phyloP scores from a whole-genome alignment of 1,140 invertebrate species.

The Zaprionus vittiger region DNA sequence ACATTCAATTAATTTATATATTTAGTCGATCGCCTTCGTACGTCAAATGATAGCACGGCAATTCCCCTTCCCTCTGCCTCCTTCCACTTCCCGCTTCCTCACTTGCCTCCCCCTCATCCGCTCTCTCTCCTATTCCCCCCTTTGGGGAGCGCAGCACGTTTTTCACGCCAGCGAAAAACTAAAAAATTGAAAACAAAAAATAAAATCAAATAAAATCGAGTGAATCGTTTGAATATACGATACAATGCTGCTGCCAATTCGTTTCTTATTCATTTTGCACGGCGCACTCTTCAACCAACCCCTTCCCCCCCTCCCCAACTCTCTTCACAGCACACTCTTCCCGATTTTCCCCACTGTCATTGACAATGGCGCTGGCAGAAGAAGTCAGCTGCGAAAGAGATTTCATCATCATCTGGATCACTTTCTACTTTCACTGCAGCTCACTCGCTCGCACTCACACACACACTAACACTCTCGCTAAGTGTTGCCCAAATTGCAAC shows the following conservation, averaged over 20 bases:
- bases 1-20: slow-evolving; percentile 76
- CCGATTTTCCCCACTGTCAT: slow-evolving; percentile 16
- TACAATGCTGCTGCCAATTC: background rate
- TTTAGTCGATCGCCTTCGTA: slow-evolving; percentile 75
- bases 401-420: slow-evolving; percentile 66
- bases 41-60: slow-evolving; percentile 61
- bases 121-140: background rate
- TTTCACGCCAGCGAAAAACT: slow-evolving; percentile 19
- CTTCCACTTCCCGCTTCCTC: background rate
- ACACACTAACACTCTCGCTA: background rate
- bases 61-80: too few relatives aligned
- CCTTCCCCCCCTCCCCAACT: too few relatives aligned
- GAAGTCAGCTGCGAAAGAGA: slow-evolving; percentile 1
- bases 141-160: slow-evolving; percentile 13
- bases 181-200: slow-evolving; percentile 12
- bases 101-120: too few relatives aligned
- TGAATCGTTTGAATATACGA: background rate
- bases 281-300: background rate
- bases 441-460: slow-evolving; percentile 16
- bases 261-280: background rate
- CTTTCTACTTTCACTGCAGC: slow-evolving; percentile 75
- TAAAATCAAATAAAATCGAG: slow-evolving; percentile 17
- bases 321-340: background rate
- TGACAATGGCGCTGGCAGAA: background rate
- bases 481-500: slow-evolving; percentile 39